Percentiles rank a stretch among this genome's conserved stretches.
phyloP scores from a whole-genome alignment of 2,113 vertebrate genomes.

The Mirza zaza region DNA sequence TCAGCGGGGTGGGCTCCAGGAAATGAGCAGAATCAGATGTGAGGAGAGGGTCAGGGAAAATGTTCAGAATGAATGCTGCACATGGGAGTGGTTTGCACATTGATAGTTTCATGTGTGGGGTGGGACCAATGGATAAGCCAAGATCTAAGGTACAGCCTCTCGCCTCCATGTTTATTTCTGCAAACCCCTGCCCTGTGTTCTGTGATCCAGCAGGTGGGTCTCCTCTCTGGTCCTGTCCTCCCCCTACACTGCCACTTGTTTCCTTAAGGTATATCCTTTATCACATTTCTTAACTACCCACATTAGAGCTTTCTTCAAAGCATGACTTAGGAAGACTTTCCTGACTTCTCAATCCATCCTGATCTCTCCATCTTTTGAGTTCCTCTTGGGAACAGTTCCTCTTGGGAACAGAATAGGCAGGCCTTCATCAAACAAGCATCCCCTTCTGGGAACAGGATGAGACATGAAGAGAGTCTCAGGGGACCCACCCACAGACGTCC shows the following conservation, averaged over 20 bases:
- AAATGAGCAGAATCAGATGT: not conserved
- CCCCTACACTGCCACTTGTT: not conserved
- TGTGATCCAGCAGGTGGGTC: not conserved
- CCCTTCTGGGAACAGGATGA: not conserved
- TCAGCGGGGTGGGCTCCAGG: not conserved
- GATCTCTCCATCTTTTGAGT: not conserved
- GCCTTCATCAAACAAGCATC: no score
- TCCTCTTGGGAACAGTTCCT: not conserved
- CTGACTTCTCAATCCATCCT: not conserved
- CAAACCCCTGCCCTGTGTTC: not conserved
- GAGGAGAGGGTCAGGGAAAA: not conserved
- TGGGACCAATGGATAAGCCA: no score
- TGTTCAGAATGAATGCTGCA: not conserved
- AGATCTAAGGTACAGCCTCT: not conserved
- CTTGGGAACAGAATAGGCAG: not conserved
- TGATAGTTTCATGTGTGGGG: not conserved
- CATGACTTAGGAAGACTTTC: not conserved
- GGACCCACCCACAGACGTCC: no score
- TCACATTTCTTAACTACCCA: not conserved
- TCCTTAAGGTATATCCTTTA: not conserved
- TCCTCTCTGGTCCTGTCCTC: not conserved
- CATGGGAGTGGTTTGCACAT: not conserved
- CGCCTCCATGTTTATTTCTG: not conserved
- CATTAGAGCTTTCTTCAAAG: not conserved
- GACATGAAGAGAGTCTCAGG: not conserved